phyloP scores from a whole-genome alignment of 1,140 invertebrate species.

The Diabrotica undecimpunctata region DNA sequence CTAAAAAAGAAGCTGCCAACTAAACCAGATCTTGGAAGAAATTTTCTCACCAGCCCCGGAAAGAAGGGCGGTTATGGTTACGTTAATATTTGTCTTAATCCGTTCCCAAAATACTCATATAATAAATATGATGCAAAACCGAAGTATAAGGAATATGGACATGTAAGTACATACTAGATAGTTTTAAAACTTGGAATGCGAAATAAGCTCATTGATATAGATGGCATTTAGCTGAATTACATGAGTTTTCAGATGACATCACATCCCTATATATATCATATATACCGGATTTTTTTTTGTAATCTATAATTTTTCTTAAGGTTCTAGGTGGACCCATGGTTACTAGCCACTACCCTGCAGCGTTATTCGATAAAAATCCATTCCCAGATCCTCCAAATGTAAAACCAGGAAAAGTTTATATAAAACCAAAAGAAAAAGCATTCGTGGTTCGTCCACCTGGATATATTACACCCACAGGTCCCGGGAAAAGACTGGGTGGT shows the following conservation, averaged over 20 bases:
- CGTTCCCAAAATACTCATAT: conserved; percentile 39
- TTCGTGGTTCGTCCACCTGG: conserved; percentile 20
- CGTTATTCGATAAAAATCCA: conserved; percentile 41
- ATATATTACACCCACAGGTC: conserved; percentile 40
- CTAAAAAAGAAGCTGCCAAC: no score
- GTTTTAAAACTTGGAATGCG: no score
- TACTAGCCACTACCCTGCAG: conserved; percentile 26
- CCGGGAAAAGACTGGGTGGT: conserved; percentile 38
- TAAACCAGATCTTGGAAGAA: conserved; percentile 6
- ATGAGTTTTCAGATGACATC: no score
- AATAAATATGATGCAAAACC: conserved; percentile 33
- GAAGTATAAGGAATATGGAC: conserved; percentile 35
- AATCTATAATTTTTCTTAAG: conserved; percentile 12
- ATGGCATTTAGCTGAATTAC: no score
- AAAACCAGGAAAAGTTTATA: conserved; percentile 33
- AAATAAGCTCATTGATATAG: no score
- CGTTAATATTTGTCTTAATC: conserved; percentile 40
- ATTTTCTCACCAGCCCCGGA: conserved; percentile 36
- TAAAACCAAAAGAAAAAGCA: conserved; percentile 32
- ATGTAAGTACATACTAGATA: not conserved
- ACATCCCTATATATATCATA: no score
- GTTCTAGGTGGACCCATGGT: conserved; percentile 32
- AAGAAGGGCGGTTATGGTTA: conserved; percentile 46
- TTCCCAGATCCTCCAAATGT: conserved; percentile 35
- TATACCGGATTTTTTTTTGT: no score